Evolutionary conservation across 2,113 vertebrate genomes (phyloP).

Genomic region (Macquaria ambigua): DNA sequence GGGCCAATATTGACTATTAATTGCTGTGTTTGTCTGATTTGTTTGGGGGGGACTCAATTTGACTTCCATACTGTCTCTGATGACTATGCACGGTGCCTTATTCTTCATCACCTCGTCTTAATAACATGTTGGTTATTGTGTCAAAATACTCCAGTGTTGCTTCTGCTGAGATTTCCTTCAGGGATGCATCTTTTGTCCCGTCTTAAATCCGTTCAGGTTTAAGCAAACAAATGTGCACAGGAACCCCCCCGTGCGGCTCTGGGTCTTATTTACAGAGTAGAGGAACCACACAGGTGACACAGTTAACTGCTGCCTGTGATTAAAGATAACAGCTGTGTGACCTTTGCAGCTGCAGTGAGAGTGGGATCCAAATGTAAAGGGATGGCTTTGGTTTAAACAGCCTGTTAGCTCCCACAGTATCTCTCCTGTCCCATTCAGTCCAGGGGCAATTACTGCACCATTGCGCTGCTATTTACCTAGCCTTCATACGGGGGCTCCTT

Average conservation of each 20-base stretch:
- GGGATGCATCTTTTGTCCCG: background rate
- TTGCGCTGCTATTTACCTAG: constrained; percentile 78
- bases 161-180: background rate
- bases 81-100: background rate
- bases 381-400: constrained; percentile 72
- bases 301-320: constrained; percentile 61
- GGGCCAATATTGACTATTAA: background rate
- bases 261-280: constrained; percentile 9
- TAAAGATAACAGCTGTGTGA: constrained; percentile 74
- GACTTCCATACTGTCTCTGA: too few relatives aligned
- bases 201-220: constrained; percentile 1
- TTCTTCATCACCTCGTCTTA: background rate
- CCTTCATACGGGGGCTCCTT: constrained; percentile 44
- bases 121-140: background rate
- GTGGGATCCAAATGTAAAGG: constrained; percentile 54
- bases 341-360: constrained; percentile 65
- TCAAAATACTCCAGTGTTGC: background rate
- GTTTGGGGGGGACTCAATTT: background rate
- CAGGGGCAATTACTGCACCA: constrained; percentile 73
- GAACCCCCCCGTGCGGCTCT: background rate
- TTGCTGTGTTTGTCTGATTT: background rate
- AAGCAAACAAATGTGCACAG: constrained; percentile 6
- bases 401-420: constrained; percentile 78
- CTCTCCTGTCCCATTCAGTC: constrained; percentile 70
- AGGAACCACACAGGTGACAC: constrained; percentile 65